Percentiles rank a stretch among this genome's conserved stretches.
phyloP scores from a whole-genome alignment of 2,797 vertebrate genomes.

The Aulostomus chinensis region DNA sequence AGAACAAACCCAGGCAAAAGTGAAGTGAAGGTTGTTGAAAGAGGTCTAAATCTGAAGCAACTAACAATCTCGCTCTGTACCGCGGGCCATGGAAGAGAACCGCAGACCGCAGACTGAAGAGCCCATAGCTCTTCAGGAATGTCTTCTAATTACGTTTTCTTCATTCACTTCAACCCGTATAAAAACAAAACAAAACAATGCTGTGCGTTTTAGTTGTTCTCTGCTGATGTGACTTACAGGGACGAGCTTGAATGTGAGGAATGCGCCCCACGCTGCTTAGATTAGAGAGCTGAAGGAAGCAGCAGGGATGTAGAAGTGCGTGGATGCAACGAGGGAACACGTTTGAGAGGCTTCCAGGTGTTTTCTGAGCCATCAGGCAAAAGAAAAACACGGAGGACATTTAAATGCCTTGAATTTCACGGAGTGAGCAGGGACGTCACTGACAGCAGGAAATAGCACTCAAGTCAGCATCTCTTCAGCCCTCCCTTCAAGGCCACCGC shows the following conservation, averaged over 20 bases:
- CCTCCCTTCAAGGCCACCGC: constrained; percentile 24
- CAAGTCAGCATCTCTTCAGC: constrained; percentile 22
- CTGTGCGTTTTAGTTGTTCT: constrained; percentile 42
- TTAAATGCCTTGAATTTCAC: constrained; percentile 44
- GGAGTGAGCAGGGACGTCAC: constrained; percentile 30
- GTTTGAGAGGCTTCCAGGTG: background rate
- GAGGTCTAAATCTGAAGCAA: constrained; percentile 4
- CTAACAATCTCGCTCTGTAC: constrained; percentile 25
- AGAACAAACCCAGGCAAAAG: background rate
- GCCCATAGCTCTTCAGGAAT: constrained; percentile 47
- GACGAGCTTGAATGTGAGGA: constrained; percentile 52
- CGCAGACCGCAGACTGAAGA: too few relatives aligned
- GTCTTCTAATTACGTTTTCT: constrained; percentile 62
- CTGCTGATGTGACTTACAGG: constrained; percentile 50
- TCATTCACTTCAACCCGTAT: constrained; percentile 32
- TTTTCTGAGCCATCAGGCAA: background rate
- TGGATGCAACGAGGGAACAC: constrained; percentile 11
- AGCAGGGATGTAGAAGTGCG: background rate
- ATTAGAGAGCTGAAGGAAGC: constrained; percentile 23
- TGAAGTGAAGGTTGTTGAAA: constrained; percentile 18
- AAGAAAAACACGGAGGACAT: too few relatives aligned
- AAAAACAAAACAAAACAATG: constrained; percentile 53
- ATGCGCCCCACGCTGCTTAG: constrained; percentile 27
- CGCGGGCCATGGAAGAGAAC: constrained; percentile 3
- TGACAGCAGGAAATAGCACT: constrained; percentile 64